Evolutionary conservation across 37 sponge, comb jelly and placozoan species (phyloP), one percentile per base, ranked within the genome.

Genomic region (Petrosia ficiformis): DNA sequence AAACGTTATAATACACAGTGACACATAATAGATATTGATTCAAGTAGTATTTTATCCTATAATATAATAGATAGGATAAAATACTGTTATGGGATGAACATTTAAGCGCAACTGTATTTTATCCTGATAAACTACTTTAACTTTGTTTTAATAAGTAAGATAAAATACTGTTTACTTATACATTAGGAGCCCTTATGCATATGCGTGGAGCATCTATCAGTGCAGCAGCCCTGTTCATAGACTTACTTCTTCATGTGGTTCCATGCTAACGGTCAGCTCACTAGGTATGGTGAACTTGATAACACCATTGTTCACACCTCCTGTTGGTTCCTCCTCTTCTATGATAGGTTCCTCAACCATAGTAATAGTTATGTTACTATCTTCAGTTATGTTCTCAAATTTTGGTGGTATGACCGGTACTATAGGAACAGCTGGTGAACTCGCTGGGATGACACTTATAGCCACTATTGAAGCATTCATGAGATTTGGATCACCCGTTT

Each of bases 361-460:
- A n/a, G 65, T 73, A 36, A 74, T 75, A 10, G 56, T 77, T 22
- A 71, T 70, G 34, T 44, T 54, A 26, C 60, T 54, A 25, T 48
- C 43, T 16, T 26, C 59, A 28, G 74, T 76, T 3, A 78, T 43
- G 70, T 83, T 76, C 67, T 76, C 84, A 59, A 44, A 80, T 38
- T 44, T 66, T 4, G 87, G 87, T 3, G 92, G 92, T 5, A 91
- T 68, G 57, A 74, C 70, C 3, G 92, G 92, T 24, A 68, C 42
- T 38, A 70, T 31, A n/a, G 87, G 83, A 54, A 81, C 74, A n/a
- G 81, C 52, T 2, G 87, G 84, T 32, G 81, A 72, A 1, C 35
- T 30, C 2, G 92, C 87, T 41, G 79, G 77, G 4, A 74, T 48
- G 2, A 87, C 73, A 2, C 74, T 38, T 24, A 87, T 22, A 25